Evolutionary conservation across 92 coral and sea anemone genomes (phyloP).

Genomic region (Actinostola sp.): DNA sequence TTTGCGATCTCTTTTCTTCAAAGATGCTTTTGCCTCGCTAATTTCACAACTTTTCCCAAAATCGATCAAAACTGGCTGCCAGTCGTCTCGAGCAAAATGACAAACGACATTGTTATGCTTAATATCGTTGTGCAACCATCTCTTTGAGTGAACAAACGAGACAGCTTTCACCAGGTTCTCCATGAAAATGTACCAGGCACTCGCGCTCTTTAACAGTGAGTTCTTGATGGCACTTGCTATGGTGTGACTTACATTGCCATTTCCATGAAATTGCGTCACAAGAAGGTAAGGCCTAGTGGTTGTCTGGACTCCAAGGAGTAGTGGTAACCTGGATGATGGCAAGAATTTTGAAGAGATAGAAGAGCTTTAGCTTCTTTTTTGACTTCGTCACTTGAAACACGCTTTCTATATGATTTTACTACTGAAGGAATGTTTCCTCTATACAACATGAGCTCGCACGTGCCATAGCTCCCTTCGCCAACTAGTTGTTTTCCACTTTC

Average conservation of each 20-base stretch:
- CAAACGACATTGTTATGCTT: constrained; percentile 40
- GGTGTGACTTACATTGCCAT: constrained; percentile 13
- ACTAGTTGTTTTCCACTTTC: not conserved
- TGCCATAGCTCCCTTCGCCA: constrained; percentile 30
- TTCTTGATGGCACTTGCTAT: constrained; percentile 12
- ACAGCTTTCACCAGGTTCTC: constrained; percentile 23
- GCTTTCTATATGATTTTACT: constrained; percentile 2
- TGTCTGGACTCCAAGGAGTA: constrained; percentile 30
- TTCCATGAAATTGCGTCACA: constrained; percentile 45
- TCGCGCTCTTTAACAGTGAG: not conserved
- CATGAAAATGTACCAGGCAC: not conserved
- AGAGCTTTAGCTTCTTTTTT: constrained; percentile 18
- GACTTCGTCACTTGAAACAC: not conserved
- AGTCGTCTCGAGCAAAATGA: constrained; percentile 2
- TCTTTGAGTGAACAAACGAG: constrained; percentile 31
- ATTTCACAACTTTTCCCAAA: constrained; percentile 28
- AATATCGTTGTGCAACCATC: constrained; percentile 46
- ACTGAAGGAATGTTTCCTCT: constrained; percentile 46
- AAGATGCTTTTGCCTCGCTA: constrained; percentile 1
- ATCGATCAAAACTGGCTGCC: constrained; percentile 35
- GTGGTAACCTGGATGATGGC: constrained; percentile 42
- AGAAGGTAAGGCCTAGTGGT: constrained; percentile 24
- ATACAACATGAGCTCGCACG: constrained; percentile 5
- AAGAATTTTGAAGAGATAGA: constrained; percentile 4
- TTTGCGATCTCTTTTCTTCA: constrained; percentile 6